These are phyloP conservation scores for Platichthys stellatus DNA, from an alignment of 2,113 vertebrate species.

Conservation along the genomic window DNA sequence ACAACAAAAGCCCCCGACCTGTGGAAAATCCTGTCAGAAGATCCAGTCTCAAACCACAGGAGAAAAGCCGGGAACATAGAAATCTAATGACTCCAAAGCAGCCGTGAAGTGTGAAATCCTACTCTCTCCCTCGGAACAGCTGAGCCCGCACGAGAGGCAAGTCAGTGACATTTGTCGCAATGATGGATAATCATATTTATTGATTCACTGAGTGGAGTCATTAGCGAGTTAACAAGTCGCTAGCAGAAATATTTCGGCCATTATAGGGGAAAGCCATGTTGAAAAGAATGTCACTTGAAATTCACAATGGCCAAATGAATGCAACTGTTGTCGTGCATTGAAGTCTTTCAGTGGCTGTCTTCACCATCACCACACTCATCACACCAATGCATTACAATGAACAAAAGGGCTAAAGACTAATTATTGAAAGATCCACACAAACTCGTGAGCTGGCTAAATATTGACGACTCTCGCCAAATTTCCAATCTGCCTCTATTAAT, in stretches of 20 bases:
- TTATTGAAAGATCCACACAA: constrained; percentile 76
- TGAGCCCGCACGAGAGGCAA: constrained; percentile 57
- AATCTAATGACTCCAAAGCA: constrained; percentile 74
- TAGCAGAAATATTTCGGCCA: constrained; percentile 50
- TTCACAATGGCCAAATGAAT: constrained; percentile 66
- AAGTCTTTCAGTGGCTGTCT: constrained; percentile 66
- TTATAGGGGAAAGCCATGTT: constrained; percentile 55
- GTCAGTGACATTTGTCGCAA: constrained; percentile 32
- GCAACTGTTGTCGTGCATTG: constrained; percentile 56
- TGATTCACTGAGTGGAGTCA: constrained; percentile 65
- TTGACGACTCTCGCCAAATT: constrained; percentile 78
- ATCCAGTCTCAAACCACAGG: constrained; percentile 70
- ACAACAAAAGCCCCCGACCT: constrained; percentile 67
- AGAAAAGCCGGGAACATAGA: constrained; percentile 62
- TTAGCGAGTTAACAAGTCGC: constrained; percentile 59
- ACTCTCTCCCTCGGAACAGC: constrained; percentile 55
- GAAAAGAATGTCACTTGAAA: constrained; percentile 65
- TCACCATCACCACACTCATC: constrained; percentile 65
- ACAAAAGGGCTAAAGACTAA: constrained; percentile 78
- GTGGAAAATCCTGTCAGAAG: constrained; percentile 65
- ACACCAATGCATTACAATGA: constrained; percentile 68
- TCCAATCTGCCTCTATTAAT: constrained; percentile 82
- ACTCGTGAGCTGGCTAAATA: constrained; percentile 76
- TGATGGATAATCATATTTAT: constrained; percentile 59
- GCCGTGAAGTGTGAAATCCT: constrained; percentile 77